Percentiles rank a stretch among this genome's conserved stretches.
phyloP scores from a whole-genome alignment of 2,797 vertebrate genomes.

The Pseudopleuronectes americanus region DNA sequence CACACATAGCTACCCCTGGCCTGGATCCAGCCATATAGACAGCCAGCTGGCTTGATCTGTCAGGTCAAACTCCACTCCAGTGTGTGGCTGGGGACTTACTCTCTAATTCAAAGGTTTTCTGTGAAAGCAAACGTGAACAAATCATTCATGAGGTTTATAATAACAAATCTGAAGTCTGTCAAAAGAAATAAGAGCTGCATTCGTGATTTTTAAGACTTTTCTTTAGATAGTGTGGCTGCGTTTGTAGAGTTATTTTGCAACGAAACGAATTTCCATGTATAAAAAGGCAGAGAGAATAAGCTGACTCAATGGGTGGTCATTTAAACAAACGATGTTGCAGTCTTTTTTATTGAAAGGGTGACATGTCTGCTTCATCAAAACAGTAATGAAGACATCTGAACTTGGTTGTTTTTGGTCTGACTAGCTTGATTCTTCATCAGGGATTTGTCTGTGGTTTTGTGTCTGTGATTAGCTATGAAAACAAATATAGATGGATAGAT shows the following conservation, averaged over 20 bases:
- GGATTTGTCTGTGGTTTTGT: background rate
- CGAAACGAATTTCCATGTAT: too few species aligned
- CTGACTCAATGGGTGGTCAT: background rate
- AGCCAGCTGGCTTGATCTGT: conserved; percentile 55
- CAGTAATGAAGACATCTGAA: background rate
- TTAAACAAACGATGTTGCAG: background rate
- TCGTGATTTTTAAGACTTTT: background rate
- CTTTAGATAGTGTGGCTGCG: background rate
- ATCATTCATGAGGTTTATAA: background rate
- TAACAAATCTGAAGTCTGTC: background rate
- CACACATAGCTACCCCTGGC: conserved; percentile 46
- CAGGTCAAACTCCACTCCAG: conserved; percentile 52
- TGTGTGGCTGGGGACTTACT: conserved; percentile 24
- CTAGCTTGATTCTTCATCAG: background rate
- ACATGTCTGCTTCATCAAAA: background rate
- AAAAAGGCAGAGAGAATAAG: too few species aligned
- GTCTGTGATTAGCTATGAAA: background rate
- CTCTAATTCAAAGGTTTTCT: conserved; percentile 24
- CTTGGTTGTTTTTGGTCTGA: background rate
- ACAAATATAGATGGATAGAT: background rate
- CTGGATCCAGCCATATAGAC: conserved; percentile 30
- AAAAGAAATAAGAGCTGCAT: background rate
- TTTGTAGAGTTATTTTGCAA: background rate
- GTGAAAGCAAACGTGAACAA: background rate
- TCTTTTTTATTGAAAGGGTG: background rate